A percentile compares a stretch with the other conserved stretches of the same genome.
phyloP scores from a whole-genome alignment of 2,113 vertebrate genomes.

The Barbus barbus region DNA sequence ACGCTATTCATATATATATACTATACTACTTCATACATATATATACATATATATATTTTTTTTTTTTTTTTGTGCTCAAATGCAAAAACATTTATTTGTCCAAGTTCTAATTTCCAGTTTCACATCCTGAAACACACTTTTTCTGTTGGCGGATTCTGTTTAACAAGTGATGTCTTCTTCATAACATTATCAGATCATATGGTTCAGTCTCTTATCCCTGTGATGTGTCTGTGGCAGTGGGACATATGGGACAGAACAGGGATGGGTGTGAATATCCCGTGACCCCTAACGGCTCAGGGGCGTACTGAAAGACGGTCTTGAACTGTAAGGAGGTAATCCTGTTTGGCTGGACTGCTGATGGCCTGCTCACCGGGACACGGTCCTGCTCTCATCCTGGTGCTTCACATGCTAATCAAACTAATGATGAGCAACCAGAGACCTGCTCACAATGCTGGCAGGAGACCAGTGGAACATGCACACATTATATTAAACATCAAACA shows the following conservation, averaged over 20 bases:
- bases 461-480: not conserved
- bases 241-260: constrained; percentile 67
- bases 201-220: constrained; percentile 22
- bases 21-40: no score
- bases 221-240: constrained; percentile 45
- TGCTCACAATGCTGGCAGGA: constrained; percentile 10
- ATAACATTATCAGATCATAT: constrained; percentile 34
- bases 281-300: constrained; percentile 72
- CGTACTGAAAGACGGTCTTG: constrained; percentile 69
- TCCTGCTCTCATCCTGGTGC: constrained; percentile 21
- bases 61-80: no score
- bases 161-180: not conserved
- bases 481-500: not conserved
- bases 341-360: constrained; percentile 66
- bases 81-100: not conserved
- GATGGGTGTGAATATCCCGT: constrained; percentile 61
- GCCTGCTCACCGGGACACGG: constrained; percentile 21
- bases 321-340: constrained; percentile 74
- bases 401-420: constrained; percentile 34
- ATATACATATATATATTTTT: no score
- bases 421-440: constrained; percentile 25
- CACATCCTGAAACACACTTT: not conserved
- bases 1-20: no score
- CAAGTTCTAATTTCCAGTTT: not conserved
- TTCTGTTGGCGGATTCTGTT: not conserved